Evolutionary conservation across 1,140 invertebrate genomes (phyloP).

Genomic region (Gryon sp.): DNA sequence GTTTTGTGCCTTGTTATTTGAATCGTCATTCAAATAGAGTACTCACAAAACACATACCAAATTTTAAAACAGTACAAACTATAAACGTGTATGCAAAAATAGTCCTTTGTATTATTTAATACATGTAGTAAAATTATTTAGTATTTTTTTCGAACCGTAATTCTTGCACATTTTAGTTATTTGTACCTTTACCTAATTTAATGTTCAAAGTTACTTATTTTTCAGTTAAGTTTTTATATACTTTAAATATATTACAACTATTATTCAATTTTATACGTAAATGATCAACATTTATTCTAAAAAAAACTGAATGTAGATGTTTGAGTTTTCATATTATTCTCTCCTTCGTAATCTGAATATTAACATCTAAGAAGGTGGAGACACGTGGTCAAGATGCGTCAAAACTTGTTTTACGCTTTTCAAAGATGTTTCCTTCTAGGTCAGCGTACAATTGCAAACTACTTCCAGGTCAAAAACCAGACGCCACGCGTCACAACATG

Average conservation of each 20-base stretch:
- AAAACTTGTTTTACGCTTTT: slow-evolving; percentile 73
- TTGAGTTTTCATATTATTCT: too few species aligned
- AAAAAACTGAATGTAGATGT: too few species aligned
- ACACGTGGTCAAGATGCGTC: slow-evolving; percentile 76
- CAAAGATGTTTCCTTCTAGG: slow-evolving; percentile 61
- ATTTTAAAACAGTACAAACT: slow-evolving; percentile 42
- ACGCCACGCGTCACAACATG: slow-evolving; percentile 59
- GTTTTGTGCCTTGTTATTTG: slow-evolving; percentile 73
- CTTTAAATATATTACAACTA: too few species aligned
- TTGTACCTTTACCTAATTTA: too few species aligned
- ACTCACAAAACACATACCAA: slow-evolving; percentile 15
- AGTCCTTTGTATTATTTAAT: not conserved
- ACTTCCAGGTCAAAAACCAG: slow-evolving; percentile 75
- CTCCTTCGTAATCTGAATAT: not conserved
- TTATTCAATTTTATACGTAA: too few species aligned
- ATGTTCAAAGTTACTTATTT: too few species aligned
- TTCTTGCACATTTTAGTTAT: too few species aligned
- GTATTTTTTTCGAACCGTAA: too few species aligned
- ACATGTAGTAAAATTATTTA: too few species aligned
- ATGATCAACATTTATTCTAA: too few species aligned
- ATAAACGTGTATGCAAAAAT: slow-evolving; percentile 21
- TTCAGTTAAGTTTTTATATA: too few species aligned
- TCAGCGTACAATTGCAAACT: slow-evolving; percentile 60
- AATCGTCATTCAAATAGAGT: slow-evolving; percentile 68
- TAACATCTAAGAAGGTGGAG: slow-evolving; percentile 63